These are phyloP conservation scores for Hypercompe scribonia DNA, from an alignment of 2,888 invertebrate species.

Conservation along the genomic window DNA sequence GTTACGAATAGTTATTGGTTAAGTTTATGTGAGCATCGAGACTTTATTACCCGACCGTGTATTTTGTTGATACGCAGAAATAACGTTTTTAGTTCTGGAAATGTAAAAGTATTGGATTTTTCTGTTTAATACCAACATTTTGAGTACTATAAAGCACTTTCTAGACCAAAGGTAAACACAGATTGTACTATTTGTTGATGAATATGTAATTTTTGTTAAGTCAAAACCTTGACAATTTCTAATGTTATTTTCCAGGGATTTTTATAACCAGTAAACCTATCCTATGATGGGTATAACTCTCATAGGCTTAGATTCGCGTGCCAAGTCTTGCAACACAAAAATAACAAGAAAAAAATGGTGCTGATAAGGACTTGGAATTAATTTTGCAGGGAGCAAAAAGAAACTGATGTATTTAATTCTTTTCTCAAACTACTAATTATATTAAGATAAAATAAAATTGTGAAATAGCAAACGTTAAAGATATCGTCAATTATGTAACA, in stretches of 20 bases:
- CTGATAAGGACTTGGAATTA: background rate
- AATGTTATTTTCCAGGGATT: too few species aligned
- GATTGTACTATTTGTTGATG: background rate
- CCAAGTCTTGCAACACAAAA: too few species aligned
- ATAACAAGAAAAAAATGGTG: too few species aligned
- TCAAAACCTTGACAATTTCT: too few species aligned
- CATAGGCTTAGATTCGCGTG: too few species aligned
- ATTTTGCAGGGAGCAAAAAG: background rate
- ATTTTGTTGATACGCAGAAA: background rate
- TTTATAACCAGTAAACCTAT: too few species aligned
- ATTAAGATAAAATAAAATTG: background rate
- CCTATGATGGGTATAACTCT: too few species aligned
- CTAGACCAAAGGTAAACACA: background rate
- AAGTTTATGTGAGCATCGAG: background rate
- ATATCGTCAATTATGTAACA: background rate
- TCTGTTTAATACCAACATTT: background rate
- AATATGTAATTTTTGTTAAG: background rate
- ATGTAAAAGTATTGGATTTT: background rate
- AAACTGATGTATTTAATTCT: background rate
- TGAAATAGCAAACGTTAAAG: background rate
- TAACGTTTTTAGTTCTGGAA: background rate
- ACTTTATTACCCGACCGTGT: background rate
- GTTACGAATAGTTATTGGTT: constrained; percentile 6
- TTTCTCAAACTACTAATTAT: background rate
- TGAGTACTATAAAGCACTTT: background rate